Percentiles rank a stretch among this genome's conserved stretches.
Evolutionary conservation across 2,113 vertebrate genomes (phyloP).

Genomic region (Tautogolabrus adspersus): DNA sequence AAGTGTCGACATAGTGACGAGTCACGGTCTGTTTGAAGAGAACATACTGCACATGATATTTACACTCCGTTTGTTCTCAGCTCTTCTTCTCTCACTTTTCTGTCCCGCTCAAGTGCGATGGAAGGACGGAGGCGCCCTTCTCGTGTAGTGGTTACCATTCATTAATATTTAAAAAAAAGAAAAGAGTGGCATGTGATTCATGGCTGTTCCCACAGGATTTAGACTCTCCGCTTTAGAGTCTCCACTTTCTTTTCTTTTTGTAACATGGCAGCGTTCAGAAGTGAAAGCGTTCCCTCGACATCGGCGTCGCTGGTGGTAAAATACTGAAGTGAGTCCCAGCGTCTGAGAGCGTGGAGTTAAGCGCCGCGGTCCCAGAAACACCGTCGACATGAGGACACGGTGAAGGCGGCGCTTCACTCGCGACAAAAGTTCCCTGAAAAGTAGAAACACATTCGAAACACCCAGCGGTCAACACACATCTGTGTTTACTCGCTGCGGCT

Average conservation of each 20-base stretch:
- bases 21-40: constrained; percentile 42
- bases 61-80: constrained; percentile 48
- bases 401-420: constrained; percentile 35
- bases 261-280: constrained; percentile 56
- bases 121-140: constrained; percentile 5
- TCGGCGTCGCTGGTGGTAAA: constrained; percentile 3
- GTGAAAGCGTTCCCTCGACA: constrained; percentile 9
- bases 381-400: constrained; percentile 30
- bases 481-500: neutral
- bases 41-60: constrained; percentile 57
- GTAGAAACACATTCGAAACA: constrained; percentile 43
- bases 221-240: constrained; percentile 10
- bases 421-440: constrained; percentile 46
- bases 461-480: neutral
- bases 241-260: neutral
- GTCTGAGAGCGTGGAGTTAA: neutral
- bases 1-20: constrained; percentile 13
- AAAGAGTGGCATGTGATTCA: constrained; percentile 27
- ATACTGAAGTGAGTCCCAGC: constrained; percentile 18
- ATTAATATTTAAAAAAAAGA: constrained; percentile 20
- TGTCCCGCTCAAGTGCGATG: constrained; percentile 17
- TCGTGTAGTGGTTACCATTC: constrained; percentile 49
- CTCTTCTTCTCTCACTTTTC: constrained; percentile 14
- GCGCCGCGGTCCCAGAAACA: neutral
- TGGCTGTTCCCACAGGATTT: constrained; percentile 32